Conservation (phyloP, 2,113 vertebrate species). For the Microtus oregoni region DNA sequence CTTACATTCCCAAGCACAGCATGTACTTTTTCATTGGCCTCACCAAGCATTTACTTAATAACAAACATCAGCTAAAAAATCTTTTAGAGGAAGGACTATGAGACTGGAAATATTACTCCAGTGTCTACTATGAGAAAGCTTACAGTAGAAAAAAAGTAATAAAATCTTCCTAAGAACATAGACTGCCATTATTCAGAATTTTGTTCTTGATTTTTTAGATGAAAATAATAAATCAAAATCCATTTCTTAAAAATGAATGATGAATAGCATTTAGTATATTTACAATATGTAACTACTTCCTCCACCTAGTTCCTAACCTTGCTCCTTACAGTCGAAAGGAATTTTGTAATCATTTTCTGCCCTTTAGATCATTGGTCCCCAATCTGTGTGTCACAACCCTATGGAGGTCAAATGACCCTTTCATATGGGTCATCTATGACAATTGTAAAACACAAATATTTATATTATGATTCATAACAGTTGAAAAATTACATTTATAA, state of each 20-base stretch:
- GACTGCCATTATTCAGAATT: not conserved
- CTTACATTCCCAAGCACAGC: not conserved
- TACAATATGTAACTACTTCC: not conserved
- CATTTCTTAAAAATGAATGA: not conserved
- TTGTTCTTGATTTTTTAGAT: not conserved
- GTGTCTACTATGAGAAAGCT: not conserved
- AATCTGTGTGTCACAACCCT: not conserved
- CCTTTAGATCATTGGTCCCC: not conserved
- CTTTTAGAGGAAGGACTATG: not conserved
- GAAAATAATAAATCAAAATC: not conserved
- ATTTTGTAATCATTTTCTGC: not conserved
- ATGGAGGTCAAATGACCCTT: not conserved
- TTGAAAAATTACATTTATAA: not conserved
- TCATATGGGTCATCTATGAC: not conserved
- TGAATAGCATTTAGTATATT: not conserved
- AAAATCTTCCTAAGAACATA: not conserved
- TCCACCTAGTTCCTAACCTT: constrained; percentile 27
- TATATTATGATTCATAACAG: not conserved
- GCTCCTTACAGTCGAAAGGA: not conserved
- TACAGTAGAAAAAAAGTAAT: not conserved
- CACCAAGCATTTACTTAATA: not conserved
- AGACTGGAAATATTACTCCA: not conserved
- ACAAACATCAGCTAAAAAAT: fast-evolving
- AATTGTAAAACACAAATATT: not conserved
- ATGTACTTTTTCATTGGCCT: not conserved